Evolutionary conservation across 2,113 vertebrate species (phyloP), one percentile per base, ranked within the genome.

Genomic region (Psittacula cyanocephala): DNA sequence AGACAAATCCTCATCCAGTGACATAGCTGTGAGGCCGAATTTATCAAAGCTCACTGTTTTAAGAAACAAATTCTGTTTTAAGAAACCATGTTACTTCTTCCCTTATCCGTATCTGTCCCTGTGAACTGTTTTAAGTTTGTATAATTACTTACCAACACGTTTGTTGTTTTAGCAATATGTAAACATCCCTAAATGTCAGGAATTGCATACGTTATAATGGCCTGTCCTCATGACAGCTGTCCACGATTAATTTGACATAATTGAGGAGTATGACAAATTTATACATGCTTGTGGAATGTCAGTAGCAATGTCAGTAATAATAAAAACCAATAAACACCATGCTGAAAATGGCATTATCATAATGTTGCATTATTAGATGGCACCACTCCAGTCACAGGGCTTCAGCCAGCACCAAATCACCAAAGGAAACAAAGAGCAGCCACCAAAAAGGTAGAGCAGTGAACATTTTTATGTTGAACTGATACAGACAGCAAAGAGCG

Each of bases 181-280:
- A 71, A 94, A 86, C 64, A 75, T 91, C 37, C 89, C 84, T 77
- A 59, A 86, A 81, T 94, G 81, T 95, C 79, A 89, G 35, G 78
- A 91, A 76, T 93, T 74, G 33, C 80, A 88, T 43, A 35, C 24
- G 28, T 96, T 90, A 96, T 91, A 68, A 62, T 90, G 77, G 23
- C 52, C 47, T 4, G 10, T 59, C 62, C 76, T 93, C 6, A 0
- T 68, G 76, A 68, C 72, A 78, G 86, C 80, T 95, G 72, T 41
- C 65, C 60, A 20, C 0, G 0, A 81, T 93, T 94, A 81, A 71
- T n/a, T 84, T 74, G 77, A 62, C 70, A 72, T 35, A 59, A 35
- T 68, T 1, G 13, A 68, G 39, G 64, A 83, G 20, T 67, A 24
- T 28, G 49, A 64, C 33, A 76, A 41, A 62, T 84, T 53, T 76